Evolutionary conservation across 2,113 vertebrate species (phyloP).

Genomic region (Micronycteris hirsuta): DNA sequence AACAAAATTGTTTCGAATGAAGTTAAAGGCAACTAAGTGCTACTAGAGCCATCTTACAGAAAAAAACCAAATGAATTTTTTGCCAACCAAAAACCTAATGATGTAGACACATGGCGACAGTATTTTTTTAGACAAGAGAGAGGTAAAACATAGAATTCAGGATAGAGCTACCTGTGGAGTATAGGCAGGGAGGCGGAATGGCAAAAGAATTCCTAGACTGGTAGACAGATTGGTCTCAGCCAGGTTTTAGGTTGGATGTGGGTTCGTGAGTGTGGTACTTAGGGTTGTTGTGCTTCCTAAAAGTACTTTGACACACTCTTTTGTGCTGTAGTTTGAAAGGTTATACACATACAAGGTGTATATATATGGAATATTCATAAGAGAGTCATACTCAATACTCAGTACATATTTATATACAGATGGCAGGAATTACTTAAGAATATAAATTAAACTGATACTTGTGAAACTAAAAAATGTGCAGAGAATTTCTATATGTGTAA

Average conservation of each 20-base stretch:
- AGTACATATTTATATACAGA: neutral
- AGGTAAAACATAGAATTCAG: neutral
- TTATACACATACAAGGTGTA: neutral
- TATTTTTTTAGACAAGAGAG: neutral
- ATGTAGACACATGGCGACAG: neutral
- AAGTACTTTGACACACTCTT: neutral
- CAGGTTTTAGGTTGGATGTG: neutral
- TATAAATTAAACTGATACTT: neutral
- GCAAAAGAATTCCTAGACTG: neutral
- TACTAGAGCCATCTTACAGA: no score
- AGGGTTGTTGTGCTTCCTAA: neutral
- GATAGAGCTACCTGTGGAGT: neutral
- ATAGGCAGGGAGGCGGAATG: neutral
- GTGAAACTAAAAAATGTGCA: neutral
- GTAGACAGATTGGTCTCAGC: neutral
- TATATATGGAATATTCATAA: neutral
- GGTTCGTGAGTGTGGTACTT: neutral
- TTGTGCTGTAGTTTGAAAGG: neutral
- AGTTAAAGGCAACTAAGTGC: no score
- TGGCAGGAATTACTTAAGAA: neutral
- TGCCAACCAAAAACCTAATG: neutral
- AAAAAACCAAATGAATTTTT: no score
- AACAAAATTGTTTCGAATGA: no score
- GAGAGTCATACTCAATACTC: neutral
- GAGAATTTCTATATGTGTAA: slow-evolving; percentile 6